phyloP scores from a whole-genome alignment of 2,113 vertebrate genomes.

The Artemisiospiza belli region DNA sequence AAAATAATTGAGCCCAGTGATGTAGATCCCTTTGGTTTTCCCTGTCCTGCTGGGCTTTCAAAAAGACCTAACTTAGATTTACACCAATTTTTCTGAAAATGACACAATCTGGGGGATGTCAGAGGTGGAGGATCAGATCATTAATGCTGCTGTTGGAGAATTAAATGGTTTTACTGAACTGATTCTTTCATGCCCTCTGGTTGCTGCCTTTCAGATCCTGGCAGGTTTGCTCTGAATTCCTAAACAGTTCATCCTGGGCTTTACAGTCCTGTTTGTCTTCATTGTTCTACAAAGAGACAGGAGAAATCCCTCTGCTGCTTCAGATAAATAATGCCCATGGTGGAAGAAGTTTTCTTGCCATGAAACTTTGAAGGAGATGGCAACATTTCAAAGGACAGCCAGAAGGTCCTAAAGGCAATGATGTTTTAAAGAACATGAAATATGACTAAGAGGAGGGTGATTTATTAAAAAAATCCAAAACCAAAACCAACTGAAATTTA shows the following conservation, averaged over 20 bases:
- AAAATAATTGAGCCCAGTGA: not conserved
- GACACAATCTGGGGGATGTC: not conserved
- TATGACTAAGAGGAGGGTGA: not conserved
- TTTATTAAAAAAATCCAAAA: no score
- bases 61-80: not conserved
- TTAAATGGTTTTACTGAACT: conserved; percentile 10
- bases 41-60: not conserved
- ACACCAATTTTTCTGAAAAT: not conserved
- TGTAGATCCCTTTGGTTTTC: not conserved
- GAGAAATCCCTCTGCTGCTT: not conserved
- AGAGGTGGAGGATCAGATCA: not conserved
- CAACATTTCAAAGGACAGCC: not conserved
- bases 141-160: not conserved
- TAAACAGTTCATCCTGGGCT: not conserved
- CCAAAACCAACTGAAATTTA: not conserved
- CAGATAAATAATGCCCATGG: not conserved
- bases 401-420: not conserved
- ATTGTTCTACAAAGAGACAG: not conserved
- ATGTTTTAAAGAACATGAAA: not conserved
- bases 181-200: not conserved
- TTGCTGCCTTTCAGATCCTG: not conserved
- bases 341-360: not conserved
- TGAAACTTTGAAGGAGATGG: not conserved
- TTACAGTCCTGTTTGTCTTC: not conserved
- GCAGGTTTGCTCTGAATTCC: not conserved